Percentiles rank a stretch among this genome's conserved stretches.
phyloP scores from a whole-genome alignment of 1,140 invertebrate species.

The Manduca sexta region DNA sequence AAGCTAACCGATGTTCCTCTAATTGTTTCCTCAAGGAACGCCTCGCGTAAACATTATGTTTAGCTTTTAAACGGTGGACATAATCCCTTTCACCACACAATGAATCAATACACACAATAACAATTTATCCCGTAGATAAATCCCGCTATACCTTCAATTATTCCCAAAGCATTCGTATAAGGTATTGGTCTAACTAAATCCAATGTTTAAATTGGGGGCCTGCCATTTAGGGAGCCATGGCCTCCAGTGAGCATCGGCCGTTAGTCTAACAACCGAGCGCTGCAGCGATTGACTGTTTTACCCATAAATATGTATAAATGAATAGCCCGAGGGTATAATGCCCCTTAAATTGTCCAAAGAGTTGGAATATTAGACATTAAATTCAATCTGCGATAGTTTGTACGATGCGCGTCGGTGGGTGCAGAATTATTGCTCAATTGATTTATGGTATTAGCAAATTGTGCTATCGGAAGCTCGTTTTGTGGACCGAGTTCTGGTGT shows the following conservation, averaged over 20 bases:
- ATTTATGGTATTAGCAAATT: constrained; percentile 42
- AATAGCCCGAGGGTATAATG: constrained; percentile 36
- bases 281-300: constrained; percentile 39
- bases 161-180: constrained; percentile 3
- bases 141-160: constrained; percentile 10
- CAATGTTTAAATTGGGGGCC: constrained; percentile 24
- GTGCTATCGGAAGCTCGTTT: constrained; percentile 31
- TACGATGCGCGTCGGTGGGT: constrained; percentile 16
- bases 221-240: constrained; percentile 21
- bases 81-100: too few species aligned
- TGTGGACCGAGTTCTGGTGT: background rate
- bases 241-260: background rate
- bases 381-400: constrained; percentile 29
- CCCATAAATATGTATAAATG: constrained; percentile 50
- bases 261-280: background rate
- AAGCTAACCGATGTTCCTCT: background rate
- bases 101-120: background rate
- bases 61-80: background rate
- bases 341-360: constrained; percentile 43
- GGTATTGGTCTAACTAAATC: constrained; percentile 22
- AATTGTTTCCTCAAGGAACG: background rate
- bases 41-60: background rate
- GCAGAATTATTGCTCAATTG: constrained; percentile 27
- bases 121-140: constrained; percentile 12
- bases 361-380: constrained; percentile 30